phyloP scores from a whole-genome alignment of 2,888 invertebrate genomes.

The Heliconius ismenius region DNA sequence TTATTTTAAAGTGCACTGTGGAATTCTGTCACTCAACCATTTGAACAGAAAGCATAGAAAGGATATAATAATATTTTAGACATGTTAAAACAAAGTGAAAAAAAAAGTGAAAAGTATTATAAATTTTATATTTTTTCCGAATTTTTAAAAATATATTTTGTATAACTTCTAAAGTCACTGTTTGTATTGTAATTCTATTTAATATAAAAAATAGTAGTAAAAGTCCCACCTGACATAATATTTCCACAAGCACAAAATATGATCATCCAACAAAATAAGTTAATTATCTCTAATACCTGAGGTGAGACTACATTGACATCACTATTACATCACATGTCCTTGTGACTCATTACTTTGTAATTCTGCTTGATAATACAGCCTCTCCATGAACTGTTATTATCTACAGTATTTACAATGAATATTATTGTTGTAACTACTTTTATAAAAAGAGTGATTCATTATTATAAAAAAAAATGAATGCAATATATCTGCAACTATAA shows the following conservation, averaged over 20 bases:
- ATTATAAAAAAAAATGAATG: background rate
- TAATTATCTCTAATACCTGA: constrained; percentile 46
- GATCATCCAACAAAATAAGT: constrained; percentile 19
- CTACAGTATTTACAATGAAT: background rate
- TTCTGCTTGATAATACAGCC: constrained; percentile 38
- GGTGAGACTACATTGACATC: constrained; percentile 63
- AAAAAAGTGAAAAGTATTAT: background rate
- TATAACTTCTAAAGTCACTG: background rate
- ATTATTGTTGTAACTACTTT: background rate
- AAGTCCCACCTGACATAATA: background rate
- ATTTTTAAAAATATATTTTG: background rate
- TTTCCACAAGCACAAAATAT: background rate
- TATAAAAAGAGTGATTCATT: background rate
- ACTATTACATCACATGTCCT: constrained; percentile 55
- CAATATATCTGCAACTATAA: background rate
- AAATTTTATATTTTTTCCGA: background rate
- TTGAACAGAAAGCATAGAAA: background rate
- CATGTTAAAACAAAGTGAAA: too few relatives aligned
- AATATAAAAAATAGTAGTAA: background rate
- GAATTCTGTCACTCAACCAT: too few relatives aligned
- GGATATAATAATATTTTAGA: too few relatives aligned
- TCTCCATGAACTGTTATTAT: constrained; percentile 10
- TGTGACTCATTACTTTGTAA: constrained; percentile 49
- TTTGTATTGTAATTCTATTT: background rate
- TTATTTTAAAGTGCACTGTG: too few relatives aligned